Evolutionary conservation across 2,888 invertebrate species (phyloP).

Genomic region (Balanococcus diminutus): DNA sequence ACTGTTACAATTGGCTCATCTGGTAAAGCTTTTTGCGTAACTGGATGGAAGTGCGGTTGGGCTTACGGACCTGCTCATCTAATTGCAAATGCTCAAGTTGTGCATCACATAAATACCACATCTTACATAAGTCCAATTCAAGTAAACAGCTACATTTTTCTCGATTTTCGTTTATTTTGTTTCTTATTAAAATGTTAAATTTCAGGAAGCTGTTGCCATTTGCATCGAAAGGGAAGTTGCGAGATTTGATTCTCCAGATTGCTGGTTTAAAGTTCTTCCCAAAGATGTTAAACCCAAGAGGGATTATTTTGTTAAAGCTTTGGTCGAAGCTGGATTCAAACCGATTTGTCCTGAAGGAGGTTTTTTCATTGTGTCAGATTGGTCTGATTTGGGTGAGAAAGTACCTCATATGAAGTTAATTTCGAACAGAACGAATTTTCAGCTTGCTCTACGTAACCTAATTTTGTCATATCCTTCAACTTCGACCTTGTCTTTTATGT

Average conservation of each 20-base stretch:
- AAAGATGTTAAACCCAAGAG: constrained; percentile 77
- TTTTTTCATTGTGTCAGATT: constrained; percentile 93
- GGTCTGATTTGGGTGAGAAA: constrained; percentile 58
- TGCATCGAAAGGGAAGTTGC: constrained; percentile 84
- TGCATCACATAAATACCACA: constrained; percentile 94
- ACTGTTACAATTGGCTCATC: constrained; percentile 96
- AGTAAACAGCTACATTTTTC: constrained; percentile 62
- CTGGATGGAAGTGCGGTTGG: constrained; percentile 98
- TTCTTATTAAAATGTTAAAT: constrained; percentile 55
- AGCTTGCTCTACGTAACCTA: too few relatives aligned
- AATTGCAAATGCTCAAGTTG: constrained; percentile 78
- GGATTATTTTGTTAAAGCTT: constrained; percentile 77
- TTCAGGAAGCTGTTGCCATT: constrained; percentile 86
- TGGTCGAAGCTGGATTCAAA: constrained; percentile 82
- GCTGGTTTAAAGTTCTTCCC: constrained; percentile 81
- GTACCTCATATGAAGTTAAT: too few relatives aligned
- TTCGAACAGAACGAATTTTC: too few relatives aligned
- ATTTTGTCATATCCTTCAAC: background rate
- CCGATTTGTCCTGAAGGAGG: constrained; percentile 95
- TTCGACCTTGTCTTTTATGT: background rate
- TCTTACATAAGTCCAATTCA: constrained; percentile 89
- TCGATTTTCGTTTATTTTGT: background rate
- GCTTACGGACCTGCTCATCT: constrained; percentile 86
- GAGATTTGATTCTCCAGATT: constrained; percentile 73
- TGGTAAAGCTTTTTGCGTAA: constrained; percentile 96